A percentile compares a stretch with the other conserved stretches of the same genome.
phyloP scores from a whole-genome alignment of 2,113 vertebrate species.

The Theropithecus gelada region DNA sequence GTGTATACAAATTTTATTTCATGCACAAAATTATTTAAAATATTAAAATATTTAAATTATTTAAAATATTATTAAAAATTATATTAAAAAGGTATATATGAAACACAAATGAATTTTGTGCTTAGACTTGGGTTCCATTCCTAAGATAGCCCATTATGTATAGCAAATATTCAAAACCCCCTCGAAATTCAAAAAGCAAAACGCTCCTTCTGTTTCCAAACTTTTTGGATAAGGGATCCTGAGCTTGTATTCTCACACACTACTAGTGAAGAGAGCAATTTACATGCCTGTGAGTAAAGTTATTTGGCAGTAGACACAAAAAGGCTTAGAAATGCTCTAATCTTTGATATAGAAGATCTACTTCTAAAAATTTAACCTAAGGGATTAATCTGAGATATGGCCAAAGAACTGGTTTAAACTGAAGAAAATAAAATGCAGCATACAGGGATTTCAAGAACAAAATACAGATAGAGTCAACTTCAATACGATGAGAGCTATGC shows the following conservation, averaged over 20 bases:
- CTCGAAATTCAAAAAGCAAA: neutral
- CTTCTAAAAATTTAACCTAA: slow-evolving; percentile 18
- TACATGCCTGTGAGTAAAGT: neutral
- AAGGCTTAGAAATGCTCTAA: neutral
- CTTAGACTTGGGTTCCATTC: neutral
- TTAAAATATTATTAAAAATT: too few species aligned
- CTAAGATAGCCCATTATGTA: neutral
- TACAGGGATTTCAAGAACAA: neutral
- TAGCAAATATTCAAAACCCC: neutral
- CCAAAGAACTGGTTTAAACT: neutral
- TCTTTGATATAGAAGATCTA: neutral
- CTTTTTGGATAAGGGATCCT: neutral
- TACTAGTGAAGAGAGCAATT: neutral
- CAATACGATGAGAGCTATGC: neutral
- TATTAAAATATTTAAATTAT: too few species aligned
- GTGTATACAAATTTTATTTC: neutral
- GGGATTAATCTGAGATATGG: neutral
- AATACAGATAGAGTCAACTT: neutral
- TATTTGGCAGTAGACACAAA: neutral
- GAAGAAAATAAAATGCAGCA: neutral
- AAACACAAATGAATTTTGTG: neutral
- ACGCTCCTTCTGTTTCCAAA: neutral
- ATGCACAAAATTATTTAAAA: neutral
- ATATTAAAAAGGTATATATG: too few species aligned
- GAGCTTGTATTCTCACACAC: neutral